These are phyloP conservation scores for Octodon degus DNA, from an alignment of 2,113 vertebrate genomes.

Conservation along the genomic window DNA sequence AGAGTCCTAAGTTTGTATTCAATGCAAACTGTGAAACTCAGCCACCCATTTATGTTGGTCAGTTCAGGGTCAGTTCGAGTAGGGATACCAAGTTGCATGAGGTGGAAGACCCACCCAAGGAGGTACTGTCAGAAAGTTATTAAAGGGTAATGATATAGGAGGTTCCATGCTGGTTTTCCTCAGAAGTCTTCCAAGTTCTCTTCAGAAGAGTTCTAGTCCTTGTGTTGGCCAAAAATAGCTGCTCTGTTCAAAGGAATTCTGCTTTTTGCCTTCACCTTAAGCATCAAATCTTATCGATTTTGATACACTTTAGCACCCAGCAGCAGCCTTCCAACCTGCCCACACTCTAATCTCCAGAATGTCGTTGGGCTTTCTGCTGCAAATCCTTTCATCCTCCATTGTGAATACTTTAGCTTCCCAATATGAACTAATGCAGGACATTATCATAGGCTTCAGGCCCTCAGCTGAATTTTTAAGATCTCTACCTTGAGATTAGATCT, in stretches of 20 bases:
- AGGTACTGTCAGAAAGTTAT: not conserved
- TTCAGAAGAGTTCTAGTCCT: not conserved
- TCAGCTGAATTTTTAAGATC: not conserved
- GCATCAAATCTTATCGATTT: not conserved
- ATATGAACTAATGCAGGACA: rapidly evolving
- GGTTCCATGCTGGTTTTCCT: not conserved
- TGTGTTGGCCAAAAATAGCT: not conserved
- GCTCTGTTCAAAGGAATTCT: not conserved
- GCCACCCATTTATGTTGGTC: not conserved
- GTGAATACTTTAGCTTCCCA: not conserved
- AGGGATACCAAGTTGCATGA: not conserved
- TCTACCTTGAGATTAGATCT: not conserved
- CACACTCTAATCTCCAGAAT: not conserved
- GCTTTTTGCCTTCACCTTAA: not conserved
- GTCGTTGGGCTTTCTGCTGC: not conserved
- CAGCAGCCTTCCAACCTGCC: too few relatives aligned
- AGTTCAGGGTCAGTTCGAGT: not conserved
- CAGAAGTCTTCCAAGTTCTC: not conserved
- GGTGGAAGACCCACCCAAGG: not conserved
- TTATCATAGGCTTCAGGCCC: not conserved
- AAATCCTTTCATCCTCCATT: not conserved
- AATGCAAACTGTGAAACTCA: not conserved
- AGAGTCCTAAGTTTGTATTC: not conserved
- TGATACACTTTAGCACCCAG: not conserved
- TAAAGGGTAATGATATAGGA: not conserved